These are phyloP conservation scores for Potamarius usumacintae DNA, from an alignment of 2,113 vertebrate species.

Conservation along the genomic window DNA sequence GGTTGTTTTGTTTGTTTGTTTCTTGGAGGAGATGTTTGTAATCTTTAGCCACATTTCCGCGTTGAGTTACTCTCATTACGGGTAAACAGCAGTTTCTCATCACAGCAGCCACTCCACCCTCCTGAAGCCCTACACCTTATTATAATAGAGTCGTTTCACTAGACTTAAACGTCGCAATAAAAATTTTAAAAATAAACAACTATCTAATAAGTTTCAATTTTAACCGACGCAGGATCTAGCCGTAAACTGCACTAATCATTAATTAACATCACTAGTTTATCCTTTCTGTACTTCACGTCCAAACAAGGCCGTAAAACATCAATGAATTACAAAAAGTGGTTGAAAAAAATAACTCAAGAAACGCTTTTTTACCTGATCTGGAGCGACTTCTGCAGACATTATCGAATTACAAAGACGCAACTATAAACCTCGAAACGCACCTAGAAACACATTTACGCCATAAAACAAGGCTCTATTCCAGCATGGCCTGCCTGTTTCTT, in stretches of 20 bases:
- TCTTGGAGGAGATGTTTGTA: neutral
- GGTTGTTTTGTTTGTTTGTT: neutral
- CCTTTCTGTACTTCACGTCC: neutral
- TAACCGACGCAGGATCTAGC: too few species aligned
- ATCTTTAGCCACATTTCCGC: neutral
- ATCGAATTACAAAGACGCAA: neutral
- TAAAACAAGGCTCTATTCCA: slow-evolving; percentile 12
- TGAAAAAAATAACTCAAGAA: neutral
- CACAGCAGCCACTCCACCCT: neutral
- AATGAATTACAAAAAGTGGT: slow-evolving; percentile 6
- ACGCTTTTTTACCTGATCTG: slow-evolving; percentile 74
- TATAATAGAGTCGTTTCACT: neutral
- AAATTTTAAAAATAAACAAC: too few species aligned
- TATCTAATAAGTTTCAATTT: too few species aligned
- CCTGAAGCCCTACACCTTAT: neutral
- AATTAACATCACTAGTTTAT: neutral
- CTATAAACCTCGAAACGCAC: slow-evolving; percentile 15
- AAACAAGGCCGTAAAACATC: slow-evolving; percentile 44
- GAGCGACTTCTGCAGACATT: slow-evolving; percentile 73
- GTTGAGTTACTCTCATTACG: neutral
- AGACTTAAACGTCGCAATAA: neutral
- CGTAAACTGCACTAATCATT: too few species aligned
- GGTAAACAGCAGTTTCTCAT: neutral
- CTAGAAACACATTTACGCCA: neutral
- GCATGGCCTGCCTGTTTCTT: slow-evolving; percentile 35